Conservation (phyloP, 2,113 vertebrate genomes). For the Sinosuthora webbiana region DNA sequence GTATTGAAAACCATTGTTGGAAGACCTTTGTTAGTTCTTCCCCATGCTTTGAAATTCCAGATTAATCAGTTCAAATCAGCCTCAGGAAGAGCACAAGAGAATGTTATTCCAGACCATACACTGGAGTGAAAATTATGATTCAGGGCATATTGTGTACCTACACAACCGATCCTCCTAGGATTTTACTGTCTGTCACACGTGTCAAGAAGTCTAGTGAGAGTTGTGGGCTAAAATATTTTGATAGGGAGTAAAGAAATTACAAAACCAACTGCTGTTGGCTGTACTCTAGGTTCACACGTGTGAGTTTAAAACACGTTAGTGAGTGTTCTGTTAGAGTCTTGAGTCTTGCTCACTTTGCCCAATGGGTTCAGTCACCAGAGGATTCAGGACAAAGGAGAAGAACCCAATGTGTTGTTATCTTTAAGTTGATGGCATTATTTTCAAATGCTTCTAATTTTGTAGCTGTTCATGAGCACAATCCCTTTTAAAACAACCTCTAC, state of each 20-base stretch:
- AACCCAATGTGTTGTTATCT: background rate
- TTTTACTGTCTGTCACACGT: background rate
- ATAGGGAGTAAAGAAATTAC: background rate
- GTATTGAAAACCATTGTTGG: background rate
- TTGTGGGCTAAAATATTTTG: background rate
- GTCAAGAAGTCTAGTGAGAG: background rate
- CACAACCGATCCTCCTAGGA: accelerated
- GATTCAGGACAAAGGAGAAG: background rate
- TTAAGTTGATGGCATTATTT: background rate
- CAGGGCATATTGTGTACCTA: background rate
- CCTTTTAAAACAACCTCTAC: background rate
- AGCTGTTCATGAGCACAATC: background rate
- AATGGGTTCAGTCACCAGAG: background rate
- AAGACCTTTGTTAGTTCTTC: background rate
- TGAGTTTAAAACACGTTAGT: background rate
- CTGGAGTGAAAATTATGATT: background rate
- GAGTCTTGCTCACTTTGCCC: background rate
- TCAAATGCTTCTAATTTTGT: background rate
- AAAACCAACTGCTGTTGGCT: background rate
- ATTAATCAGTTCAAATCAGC: background rate
- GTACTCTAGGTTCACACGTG: background rate
- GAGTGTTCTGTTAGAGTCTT: background rate
- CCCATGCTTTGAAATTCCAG: background rate
- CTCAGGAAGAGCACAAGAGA: background rate
- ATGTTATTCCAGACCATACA: background rate